These are phyloP conservation scores for Benthosema pterotum DNA, from an alignment of 2,797 vertebrate genomes.

Conservation along the genomic window DNA sequence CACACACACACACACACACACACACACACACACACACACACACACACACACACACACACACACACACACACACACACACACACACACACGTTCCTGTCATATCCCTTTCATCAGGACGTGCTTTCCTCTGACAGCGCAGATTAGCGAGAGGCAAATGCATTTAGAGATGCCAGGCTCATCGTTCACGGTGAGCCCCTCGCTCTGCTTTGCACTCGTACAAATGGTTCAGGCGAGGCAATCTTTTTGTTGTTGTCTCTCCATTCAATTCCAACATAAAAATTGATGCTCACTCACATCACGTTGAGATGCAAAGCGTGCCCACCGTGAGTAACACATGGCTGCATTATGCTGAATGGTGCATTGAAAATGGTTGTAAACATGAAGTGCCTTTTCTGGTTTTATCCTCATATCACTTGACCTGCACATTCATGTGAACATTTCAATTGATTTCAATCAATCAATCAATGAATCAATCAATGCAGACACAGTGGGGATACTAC, in stretches of 20 bases:
- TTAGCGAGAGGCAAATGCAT: constrained; percentile 65
- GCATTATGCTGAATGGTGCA: background rate
- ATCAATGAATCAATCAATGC: no score
- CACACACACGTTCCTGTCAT: constrained; percentile 34
- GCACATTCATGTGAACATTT: no score
- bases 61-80: no score
- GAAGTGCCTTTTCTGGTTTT: no score
- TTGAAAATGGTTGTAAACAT: no score
- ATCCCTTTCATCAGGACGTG: constrained; percentile 69
- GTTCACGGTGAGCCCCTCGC: constrained; percentile 44
- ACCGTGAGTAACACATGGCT: constrained; percentile 20
- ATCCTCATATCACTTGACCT: no score
- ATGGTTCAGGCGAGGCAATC: constrained; percentile 45
- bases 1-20: no score
- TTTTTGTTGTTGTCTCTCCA: constrained; percentile 7
- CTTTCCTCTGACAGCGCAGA: constrained; percentile 72
- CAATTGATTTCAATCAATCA: no score
- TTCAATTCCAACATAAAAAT: constrained; percentile 34
- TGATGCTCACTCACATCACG: constrained; percentile 13
- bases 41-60: no score
- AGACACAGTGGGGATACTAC: no score
- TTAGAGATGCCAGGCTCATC: constrained; percentile 56
- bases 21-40: no score
- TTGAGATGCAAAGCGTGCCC: constrained; percentile 26
- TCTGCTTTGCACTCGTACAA: constrained; percentile 53